Evolutionary conservation across 2,113 vertebrate species (phyloP), one percentile per base, ranked within the genome.

Genomic region (Bolborhynchus lineola): DNA sequence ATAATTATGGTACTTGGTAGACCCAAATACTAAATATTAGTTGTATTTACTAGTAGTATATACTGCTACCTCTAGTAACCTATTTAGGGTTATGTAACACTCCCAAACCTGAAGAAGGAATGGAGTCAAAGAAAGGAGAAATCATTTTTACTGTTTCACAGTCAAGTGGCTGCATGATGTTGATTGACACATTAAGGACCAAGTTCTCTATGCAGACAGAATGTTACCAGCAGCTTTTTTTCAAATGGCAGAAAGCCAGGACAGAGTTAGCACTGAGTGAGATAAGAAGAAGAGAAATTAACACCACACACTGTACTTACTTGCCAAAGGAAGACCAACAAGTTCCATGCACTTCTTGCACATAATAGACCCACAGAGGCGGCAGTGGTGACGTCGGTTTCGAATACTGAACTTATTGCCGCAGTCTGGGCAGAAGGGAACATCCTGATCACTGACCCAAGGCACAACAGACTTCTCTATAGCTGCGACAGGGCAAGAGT

Each of bases 321-420:
- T 98, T 55, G 99, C 99, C 92, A 99, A 92, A 37, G 98, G 98
- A 23, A 99, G 98, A 29, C 98, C 98, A 92, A 99, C 96, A 63
- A 99, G 98, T 23, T 99, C 99, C 98, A 98, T 99, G 96, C 99
- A 99, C 87, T 98, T 99, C 97, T 98, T 98, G 96, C 99, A 99
- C 99, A 99, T 99, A 69, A 99, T 99, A 23, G 99, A 99, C 6
- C 99, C 99, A 10, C 99, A 99, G 17, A 99, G 99, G 33, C 99
- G 99, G 95, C 99, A 99, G 94, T 99, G 99, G 95, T 99, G 99
- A 18, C 99, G 99, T 25, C 99, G 96, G 97, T 99, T 99, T 11
- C 99, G 98, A 42, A 99, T 98, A 95, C 98, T 99, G 97, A 99
- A 99, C 93, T 99, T 99, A 94, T 83, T 99, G 65, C 99, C 99